These are phyloP conservation scores for Sminthurinus aureus DNA, from an alignment of 2,888 invertebrate species.

Conservation along the genomic window DNA sequence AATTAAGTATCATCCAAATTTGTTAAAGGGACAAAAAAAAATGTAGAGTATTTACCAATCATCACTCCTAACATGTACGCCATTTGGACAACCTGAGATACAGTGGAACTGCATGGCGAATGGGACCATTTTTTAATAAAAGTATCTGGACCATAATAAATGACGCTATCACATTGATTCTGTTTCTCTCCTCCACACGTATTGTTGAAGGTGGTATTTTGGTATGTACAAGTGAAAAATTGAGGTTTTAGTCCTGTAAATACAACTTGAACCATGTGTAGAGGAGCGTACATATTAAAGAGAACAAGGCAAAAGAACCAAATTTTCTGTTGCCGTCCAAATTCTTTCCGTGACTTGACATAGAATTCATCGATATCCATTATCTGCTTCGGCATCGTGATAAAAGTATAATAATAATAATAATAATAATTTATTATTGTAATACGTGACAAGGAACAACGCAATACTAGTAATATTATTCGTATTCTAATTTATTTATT, in stretches of 20 bases:
- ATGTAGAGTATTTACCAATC: too few relatives aligned
- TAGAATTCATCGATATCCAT: slow-evolving; percentile 59
- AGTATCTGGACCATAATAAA: slow-evolving; percentile 25
- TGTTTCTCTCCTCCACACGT: slow-evolving; percentile 2
- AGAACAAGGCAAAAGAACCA: slow-evolving; percentile 58
- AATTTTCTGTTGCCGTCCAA: slow-evolving; percentile 58
- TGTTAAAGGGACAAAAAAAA: too few relatives aligned
- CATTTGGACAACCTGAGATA: slow-evolving; percentile 59
- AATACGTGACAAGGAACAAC: too few relatives aligned
- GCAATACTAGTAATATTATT: too few relatives aligned
- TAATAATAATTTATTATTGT: background rate
- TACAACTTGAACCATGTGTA: slow-evolving; percentile 59
- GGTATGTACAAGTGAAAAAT: slow-evolving; percentile 45
- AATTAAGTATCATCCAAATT: too few relatives aligned
- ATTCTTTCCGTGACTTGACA: slow-evolving; percentile 57
- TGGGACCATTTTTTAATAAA: slow-evolving; percentile 57
- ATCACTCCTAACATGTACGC: slow-evolving; percentile 61
- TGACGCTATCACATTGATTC: slow-evolving; percentile 13
- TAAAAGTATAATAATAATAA: background rate
- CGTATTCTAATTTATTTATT: too few relatives aligned
- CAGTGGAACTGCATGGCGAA: slow-evolving; percentile 58
- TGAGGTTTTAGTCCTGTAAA: slow-evolving; percentile 51
- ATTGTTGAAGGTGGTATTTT: slow-evolving; percentile 18
- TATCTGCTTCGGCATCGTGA: background rate
- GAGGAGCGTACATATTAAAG: slow-evolving; percentile 59